Conservation (phyloP, 2,113 vertebrate genomes). For the Phaethon lepturus region DNA sequence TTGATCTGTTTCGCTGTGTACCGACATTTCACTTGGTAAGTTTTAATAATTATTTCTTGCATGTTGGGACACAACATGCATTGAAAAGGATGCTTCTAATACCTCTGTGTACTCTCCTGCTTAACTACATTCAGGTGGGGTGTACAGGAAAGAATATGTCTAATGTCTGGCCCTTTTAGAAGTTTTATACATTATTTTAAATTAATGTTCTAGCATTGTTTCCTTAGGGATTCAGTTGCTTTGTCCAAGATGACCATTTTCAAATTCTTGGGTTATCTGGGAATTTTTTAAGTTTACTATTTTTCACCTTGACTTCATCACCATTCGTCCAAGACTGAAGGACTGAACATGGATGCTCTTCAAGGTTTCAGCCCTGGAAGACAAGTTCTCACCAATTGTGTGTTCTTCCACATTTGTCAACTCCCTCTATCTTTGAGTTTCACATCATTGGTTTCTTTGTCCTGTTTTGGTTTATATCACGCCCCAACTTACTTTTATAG, state of each 20-base stretch:
- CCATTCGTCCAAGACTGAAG: not conserved
- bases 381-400: not conserved
- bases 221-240: not conserved
- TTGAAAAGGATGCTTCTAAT: not conserved
- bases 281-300: not conserved
- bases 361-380: not conserved
- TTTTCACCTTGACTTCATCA: not conserved
- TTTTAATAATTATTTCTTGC: not conserved
- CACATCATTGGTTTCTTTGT: not conserved
- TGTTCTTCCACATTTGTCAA: not conserved
- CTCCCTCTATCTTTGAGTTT: not conserved
- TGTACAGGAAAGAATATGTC: not conserved
- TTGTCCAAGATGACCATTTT: not conserved
- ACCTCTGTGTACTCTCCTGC: not conserved
- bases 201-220: not conserved
- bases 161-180: not conserved
- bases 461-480: not conserved
- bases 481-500: not conserved
- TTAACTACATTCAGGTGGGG: not conserved
- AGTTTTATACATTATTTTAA: not conserved
- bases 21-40: not conserved
- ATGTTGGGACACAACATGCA: not conserved
- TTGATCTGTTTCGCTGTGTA: not conserved
- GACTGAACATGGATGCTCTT: not conserved
- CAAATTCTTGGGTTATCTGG: not conserved